Percentiles rank a stretch among this genome's conserved stretches.
These are phyloP conservation scores for Zaprionus bogoriensis DNA, from an alignment of 2,888 invertebrate species.

Conservation along the genomic window DNA sequence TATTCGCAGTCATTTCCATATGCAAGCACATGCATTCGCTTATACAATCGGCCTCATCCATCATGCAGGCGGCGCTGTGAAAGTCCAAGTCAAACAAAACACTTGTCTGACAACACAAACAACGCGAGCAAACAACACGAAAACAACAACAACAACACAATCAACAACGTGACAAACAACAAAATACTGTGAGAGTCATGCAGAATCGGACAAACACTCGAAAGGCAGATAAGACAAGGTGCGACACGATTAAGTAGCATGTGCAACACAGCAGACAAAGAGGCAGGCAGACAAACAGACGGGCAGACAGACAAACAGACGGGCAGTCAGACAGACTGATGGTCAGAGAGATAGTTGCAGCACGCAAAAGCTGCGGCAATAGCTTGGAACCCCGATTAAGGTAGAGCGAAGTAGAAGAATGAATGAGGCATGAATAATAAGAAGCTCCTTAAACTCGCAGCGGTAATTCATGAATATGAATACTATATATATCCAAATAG, in stretches of 20 bases:
- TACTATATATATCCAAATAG: no score
- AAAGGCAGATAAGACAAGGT: slow-evolving; percentile 17
- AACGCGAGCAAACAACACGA: slow-evolving; percentile 5
- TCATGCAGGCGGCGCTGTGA: slow-evolving; percentile 30
- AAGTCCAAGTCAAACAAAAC: slow-evolving; percentile 60
- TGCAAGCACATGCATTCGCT: slow-evolving; percentile 13
- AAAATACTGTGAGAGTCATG: slow-evolving; percentile 15
- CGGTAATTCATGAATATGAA: no score
- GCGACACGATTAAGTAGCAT: slow-evolving; percentile 9
- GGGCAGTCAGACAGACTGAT: neutral
- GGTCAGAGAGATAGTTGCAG: neutral
- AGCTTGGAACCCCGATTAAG: no score
- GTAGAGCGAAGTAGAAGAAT: no score
- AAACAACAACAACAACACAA: slow-evolving; percentile 4
- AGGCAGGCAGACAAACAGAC: neutral
- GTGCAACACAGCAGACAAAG: slow-evolving; percentile 2
- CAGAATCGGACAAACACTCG: slow-evolving; percentile 15
- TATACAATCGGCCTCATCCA: slow-evolving; percentile 27
- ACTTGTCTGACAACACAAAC: slow-evolving; percentile 45
- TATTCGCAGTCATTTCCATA: slow-evolving; percentile 21
- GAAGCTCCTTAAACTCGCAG: no score
- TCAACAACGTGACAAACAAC: slow-evolving; percentile 22
- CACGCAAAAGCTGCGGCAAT: no score
- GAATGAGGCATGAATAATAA: no score
- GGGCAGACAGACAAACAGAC: neutral